Base-by-base conservation (phyloP, 2,113 vertebrate species). In the Guaruba guarouba region DNA sequence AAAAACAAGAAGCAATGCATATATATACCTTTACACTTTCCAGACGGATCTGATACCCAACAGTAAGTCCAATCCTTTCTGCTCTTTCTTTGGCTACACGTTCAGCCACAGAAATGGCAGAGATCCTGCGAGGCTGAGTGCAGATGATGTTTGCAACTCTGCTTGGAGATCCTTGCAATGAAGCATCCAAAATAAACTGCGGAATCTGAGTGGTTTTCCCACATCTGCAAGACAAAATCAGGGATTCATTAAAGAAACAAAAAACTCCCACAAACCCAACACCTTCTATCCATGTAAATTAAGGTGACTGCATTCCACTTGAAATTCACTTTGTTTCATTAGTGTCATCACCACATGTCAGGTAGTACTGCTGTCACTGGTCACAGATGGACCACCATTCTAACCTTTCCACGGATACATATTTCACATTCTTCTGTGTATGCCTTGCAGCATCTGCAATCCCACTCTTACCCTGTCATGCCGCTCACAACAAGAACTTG, bases 151-250 rank as follows among this genome's bases (percentile, higher is more conserved):
- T 99, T 88, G 98, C 98, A 90, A 99, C 98, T 49, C 95, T 93
- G 33, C 94, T 96, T 0, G 98, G 95, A 14, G 98, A 96, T 15
- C 98, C 98, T 14, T 82, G 90, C 81, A 99, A 92, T 9, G 99
- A 98, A 33, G 97, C 96, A 69, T 99, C 99, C 97, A 99, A 97
- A 94, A 99, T 99, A 96, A 99, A 99, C 96, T 99, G 99, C 93
- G 99, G 99, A 91, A 99, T 99, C 98, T 99, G 99, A 63, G 99
- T 99, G 43, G 99, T 99, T 95, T 99, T 99, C 63, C 99, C 99
- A 96, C 99, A 99, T 49, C 99, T 99, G 92, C n/a, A 76, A 14
- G 77, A 73, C 61, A 82, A 97, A 93, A 92, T 13, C 55, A 81
- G 31, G 23, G 17, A 73, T 51, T 62, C 39, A 43, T 74, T 46